Evolutionary conservation across 2,888 invertebrate genomes (phyloP).

Genomic region (Apodemia duryi): DNA sequence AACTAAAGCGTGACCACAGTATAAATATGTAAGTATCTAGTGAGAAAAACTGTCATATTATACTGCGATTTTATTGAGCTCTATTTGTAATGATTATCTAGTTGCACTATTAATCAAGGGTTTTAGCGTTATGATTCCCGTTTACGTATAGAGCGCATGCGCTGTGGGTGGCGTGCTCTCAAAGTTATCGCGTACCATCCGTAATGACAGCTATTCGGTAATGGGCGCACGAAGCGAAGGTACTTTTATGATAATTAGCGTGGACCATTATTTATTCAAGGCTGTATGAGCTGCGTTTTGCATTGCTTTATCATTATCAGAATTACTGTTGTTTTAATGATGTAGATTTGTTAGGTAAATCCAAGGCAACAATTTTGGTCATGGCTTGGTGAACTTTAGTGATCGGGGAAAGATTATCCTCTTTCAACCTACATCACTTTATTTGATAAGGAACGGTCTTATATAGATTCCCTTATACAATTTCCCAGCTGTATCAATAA

Average conservation of each 20-base stretch:
- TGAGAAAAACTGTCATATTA: too few relatives aligned
- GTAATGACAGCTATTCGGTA: conserved; percentile 73
- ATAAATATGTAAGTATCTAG: too few relatives aligned
- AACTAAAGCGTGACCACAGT: neutral
- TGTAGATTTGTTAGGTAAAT: neutral
- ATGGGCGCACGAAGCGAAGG: conserved; percentile 57
- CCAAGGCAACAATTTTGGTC: conserved; percentile 11
- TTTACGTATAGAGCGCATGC: conserved; percentile 46
- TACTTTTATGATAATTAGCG: conserved; percentile 74
- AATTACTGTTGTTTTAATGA: conserved; percentile 46
- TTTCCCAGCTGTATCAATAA: neutral
- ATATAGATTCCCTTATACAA: neutral
- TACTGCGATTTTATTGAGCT: too few relatives aligned
- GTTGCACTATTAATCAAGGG: conserved; percentile 28
- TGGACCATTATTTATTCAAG: conserved; percentile 68
- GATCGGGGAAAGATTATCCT: neutral
- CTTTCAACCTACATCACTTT: neutral
- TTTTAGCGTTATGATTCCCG: conserved; percentile 53
- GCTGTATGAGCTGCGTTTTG: conserved; percentile 60
- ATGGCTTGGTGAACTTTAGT: conserved; percentile 16
- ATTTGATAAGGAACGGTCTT: neutral
- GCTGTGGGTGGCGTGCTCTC: conserved; percentile 62
- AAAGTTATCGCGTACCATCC: conserved; percentile 36
- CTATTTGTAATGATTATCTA: neutral
- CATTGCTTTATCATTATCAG: conserved; percentile 57